Evolutionary conservation across 2,888 invertebrate species (phyloP), one percentile per base, ranked within the genome.

Genomic region (Drosophila ustulata): DNA sequence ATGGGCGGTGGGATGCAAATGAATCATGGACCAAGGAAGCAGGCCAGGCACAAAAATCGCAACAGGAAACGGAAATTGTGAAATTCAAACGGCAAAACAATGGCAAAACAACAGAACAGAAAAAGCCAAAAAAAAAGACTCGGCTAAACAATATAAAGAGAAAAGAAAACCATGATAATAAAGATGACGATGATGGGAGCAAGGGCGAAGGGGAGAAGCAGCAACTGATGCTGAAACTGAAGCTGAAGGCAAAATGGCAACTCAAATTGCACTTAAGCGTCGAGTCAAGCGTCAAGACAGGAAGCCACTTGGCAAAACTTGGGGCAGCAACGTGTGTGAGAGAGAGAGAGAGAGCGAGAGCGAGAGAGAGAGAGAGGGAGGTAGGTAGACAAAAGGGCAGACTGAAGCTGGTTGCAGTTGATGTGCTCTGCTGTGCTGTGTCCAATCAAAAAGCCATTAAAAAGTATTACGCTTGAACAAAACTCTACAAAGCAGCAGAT

Each of bases 381-480:
- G 28, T 32, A 46, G 28, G 32, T 32, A 30, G 58, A 8, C 30
- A n/a, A 46, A 7, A 23, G 3, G 23, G 7, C 4, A 49, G 52
- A 11, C 46, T 30, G 56, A 47, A 47, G 26, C 4, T 18, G 28
- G 18, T 47, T 47, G 80, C 80, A 68, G 75, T 69, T 57, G 63
- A 66, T 61, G 23, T 63, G 43, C 61, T 58, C 58, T 67, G 65
- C 75, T 81, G 61, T 77, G 69, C 66, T 73, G 66, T 75, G 77
- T 80, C 82, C 91, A 91, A 91, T 91, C 91, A 91, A 91, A 91
- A 91, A 90, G 88, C 91, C 90, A 91, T 91, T 91, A 91, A 89
- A 85, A 91, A 90, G 88, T 89, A 90, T 90, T 91, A 83, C 90
- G 89, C 90, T 90, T 85, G 87, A 90, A 87, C 89, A 90, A 90